A percentile compares a stretch with the other conserved stretches of the same genome.
Conservation (phyloP, 2,797 vertebrate species). For the Amphiprion clarkii region DNA sequence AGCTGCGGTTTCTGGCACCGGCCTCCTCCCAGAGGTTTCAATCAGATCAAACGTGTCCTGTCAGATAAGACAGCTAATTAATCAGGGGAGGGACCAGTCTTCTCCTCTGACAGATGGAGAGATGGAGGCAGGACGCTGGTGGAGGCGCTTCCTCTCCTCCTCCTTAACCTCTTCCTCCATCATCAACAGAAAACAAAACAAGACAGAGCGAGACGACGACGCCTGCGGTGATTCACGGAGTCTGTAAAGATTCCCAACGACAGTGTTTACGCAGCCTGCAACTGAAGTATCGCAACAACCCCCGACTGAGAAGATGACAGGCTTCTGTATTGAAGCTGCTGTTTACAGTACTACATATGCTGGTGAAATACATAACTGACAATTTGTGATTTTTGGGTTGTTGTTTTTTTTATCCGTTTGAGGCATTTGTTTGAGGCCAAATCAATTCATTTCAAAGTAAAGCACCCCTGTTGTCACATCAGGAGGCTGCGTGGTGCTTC, state of each 20-base stretch:
- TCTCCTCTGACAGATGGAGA: constrained; percentile 71
- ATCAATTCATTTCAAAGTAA: constrained; percentile 20
- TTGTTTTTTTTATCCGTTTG: constrained; percentile 15
- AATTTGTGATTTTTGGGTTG: not conserved
- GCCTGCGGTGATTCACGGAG: constrained; percentile 49
- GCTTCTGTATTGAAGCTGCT: constrained; percentile 36
- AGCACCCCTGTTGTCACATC: not conserved
- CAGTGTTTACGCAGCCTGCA: constrained; percentile 52
- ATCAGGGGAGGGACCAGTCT: constrained; percentile 70
- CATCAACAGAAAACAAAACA: constrained; percentile 59
- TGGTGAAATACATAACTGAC: constrained; percentile 32
- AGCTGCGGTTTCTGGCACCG: constrained; percentile 24
- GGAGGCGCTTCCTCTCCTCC: constrained; percentile 69
- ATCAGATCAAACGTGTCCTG: constrained; percentile 82
- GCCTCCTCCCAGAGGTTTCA: constrained; percentile 73
- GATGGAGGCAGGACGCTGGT: constrained; percentile 64
- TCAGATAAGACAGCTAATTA: constrained; percentile 83
- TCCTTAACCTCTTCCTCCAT: constrained; percentile 61
- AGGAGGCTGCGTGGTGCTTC: not conserved
- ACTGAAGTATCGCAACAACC: constrained; percentile 43
- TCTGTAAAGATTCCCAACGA: constrained; percentile 52
- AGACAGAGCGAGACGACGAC: constrained; percentile 43
- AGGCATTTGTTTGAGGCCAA: constrained; percentile 18
- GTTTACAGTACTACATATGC: constrained; percentile 38
- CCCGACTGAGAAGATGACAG: constrained; percentile 51